A percentile compares a stretch with the other conserved stretches of the same genome.
Evolutionary conservation across 2,113 vertebrate genomes (phyloP).

Genomic region (Ammodytes dubius): DNA sequence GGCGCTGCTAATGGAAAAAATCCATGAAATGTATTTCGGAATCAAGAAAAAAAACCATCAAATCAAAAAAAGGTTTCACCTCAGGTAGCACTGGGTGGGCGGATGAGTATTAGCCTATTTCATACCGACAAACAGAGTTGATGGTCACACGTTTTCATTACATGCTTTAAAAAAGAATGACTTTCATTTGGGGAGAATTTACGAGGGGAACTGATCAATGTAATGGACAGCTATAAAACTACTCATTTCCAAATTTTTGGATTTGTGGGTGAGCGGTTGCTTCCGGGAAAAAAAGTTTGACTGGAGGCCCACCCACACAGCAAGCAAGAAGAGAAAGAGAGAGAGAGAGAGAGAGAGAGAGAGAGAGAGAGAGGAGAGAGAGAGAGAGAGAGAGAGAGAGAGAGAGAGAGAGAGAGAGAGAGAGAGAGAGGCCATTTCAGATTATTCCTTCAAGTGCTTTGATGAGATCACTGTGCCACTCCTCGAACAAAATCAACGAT

Average conservation of each 20-base stretch:
- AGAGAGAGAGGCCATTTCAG: slow-evolving; percentile 11
- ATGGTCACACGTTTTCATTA: slow-evolving; percentile 44
- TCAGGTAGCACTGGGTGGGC: neutral
- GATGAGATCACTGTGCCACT: slow-evolving; percentile 52
- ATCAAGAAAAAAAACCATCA: neutral
- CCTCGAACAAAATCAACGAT: slow-evolving; percentile 41
- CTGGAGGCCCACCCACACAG: neutral
- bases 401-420: too few relatives aligned
- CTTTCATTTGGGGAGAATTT: slow-evolving; percentile 45
- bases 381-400: too few relatives aligned
- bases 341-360: too few relatives aligned
- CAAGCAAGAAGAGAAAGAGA: neutral
- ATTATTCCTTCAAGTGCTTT: slow-evolving; percentile 61
- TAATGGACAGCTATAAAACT: slow-evolving; percentile 53
- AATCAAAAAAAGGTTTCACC: slow-evolving; percentile 14
- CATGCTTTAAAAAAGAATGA: slow-evolving; percentile 37
- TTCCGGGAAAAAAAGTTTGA: slow-evolving; percentile 54
- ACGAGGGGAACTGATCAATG: slow-evolving; percentile 54
- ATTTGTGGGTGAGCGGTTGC: slow-evolving; percentile 42
- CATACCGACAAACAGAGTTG: slow-evolving; percentile 10
- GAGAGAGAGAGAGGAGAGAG: too few relatives aligned
- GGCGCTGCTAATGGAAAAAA: neutral
- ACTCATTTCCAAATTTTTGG: slow-evolving; percentile 22
- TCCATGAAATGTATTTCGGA: neutral
- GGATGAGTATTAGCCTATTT: neutral